A percentile compares a stretch with the other conserved stretches of the same genome.
Conservation (phyloP, 2,113 vertebrate species). For the Todiramphus saurophagus region DNA sequence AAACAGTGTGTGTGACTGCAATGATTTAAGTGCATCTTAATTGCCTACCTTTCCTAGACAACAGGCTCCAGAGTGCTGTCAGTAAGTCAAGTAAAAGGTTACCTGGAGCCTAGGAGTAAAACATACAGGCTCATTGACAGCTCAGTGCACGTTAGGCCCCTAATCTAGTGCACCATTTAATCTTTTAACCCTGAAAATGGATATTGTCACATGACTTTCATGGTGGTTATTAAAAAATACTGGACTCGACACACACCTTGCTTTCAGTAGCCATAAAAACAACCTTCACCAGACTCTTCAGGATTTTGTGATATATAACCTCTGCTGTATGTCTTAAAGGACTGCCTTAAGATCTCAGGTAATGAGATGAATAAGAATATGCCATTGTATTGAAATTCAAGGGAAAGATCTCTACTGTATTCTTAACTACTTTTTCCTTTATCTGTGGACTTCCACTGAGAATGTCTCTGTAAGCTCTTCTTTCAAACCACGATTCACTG, state of each 20-base stretch:
- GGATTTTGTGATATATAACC: background rate
- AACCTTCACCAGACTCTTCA: background rate
- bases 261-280: background rate
- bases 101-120: background rate
- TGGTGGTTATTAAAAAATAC: background rate
- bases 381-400: background rate
- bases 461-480: slow-evolving; percentile 40
- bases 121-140: accelerated
- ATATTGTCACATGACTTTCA: background rate
- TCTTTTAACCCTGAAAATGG: background rate
- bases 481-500: background rate
- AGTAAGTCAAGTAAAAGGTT: background rate
- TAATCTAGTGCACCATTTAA: background rate
- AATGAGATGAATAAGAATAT: background rate
- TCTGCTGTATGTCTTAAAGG: background rate
- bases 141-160: background rate
- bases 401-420: slow-evolving; percentile 5
- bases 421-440: slow-evolving; percentile 19
- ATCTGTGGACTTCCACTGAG: background rate
- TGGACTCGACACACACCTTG: accelerated
- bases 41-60: background rate
- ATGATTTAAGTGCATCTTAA: background rate
- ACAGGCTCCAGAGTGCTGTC: background rate
- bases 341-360: background rate
- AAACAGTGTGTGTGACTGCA: background rate